Evolutionary conservation across 2,113 vertebrate genomes (phyloP), one percentile per base, ranked within the genome.

Genomic region (Psettodes erumei): DNA sequence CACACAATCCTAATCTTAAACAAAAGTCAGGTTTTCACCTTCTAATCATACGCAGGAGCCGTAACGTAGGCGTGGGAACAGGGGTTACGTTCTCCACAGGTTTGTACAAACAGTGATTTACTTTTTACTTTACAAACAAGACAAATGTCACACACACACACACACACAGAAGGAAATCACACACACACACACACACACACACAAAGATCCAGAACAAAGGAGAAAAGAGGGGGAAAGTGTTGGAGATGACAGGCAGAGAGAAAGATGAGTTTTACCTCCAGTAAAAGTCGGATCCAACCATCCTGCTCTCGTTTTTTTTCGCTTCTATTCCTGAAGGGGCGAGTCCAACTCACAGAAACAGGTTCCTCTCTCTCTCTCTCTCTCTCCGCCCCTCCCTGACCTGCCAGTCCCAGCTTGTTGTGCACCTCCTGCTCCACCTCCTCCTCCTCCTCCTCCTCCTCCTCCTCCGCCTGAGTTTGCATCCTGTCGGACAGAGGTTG

Each of bases 311-410:
- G n/a, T n/a, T 58, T 60, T 25, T 38, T 51, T 59, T 21, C 58
- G 82, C 60, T 38, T 74, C 40, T 64, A n/a, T 28, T 80, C 72
- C 33, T 84, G 64, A 77, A 82, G 56, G 80, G 69, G 28, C 11
- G 48, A 81, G 77, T 77, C 64, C 32, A 48, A 68, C 47, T 70
- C 77, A 60, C 68, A 65, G 43, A 71, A 84, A 88, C 86, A 86
- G 86, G 86, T 88, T 81, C 53, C 16, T 75, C 58, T 59, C 54
- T 59, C 71, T 80, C 42, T 78, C 65, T 40, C 68, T 75, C 43
- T 59, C 55, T 50, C 42, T 35, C 68, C 53, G 3, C 77, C 83
- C 67, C 66, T 59, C 12, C 28, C 40, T 51, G 63, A 83, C 75
- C 77, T 77, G 71, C 83, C 71, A 60, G 82, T 65, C 75, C 69